Conservation (phyloP, 1,140 invertebrate species). For the Mya arenaria region DNA sequence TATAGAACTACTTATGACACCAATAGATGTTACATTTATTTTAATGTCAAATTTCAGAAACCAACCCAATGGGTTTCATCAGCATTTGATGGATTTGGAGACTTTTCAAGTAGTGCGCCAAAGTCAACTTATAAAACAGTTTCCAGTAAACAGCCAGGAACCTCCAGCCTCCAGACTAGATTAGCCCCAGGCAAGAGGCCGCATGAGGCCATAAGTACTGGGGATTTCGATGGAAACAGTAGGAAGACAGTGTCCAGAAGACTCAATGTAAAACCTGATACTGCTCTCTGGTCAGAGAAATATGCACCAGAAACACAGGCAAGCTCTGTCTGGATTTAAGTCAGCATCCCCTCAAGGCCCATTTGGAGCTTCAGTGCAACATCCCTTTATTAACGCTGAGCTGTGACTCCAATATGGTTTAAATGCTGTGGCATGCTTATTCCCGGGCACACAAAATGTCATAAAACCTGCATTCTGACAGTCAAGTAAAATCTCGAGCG, state of each 20-base stretch:
- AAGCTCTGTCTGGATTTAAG: no score
- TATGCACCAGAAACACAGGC: constrained; percentile 69
- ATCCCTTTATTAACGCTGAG: no score
- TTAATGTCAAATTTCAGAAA: constrained; percentile 66
- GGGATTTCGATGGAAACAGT: not conserved
- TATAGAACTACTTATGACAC: no score
- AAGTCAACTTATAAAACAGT: constrained; percentile 29
- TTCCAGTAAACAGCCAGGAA: not conserved
- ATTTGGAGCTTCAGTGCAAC: no score
- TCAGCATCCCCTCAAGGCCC: no score
- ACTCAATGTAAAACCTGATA: constrained; percentile 49
- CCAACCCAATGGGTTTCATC: constrained; percentile 72
- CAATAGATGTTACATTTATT: no score
- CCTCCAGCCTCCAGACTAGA: not conserved
- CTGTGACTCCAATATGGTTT: no score
- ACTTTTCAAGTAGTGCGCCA: constrained; percentile 48
- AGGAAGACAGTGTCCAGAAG: constrained; percentile 31
- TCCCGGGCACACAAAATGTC: no score
- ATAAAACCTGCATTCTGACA: no score
- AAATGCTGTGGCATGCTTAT: no score
- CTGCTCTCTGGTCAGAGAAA: constrained; percentile 72
- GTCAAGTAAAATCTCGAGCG: no score
- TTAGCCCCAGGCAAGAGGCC: not conserved
- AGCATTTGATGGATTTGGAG: constrained; percentile 71
- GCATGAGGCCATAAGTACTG: not conserved